Base-by-base conservation (phyloP, 2,113 vertebrate genomes). In the Xenopus borealis region DNA sequence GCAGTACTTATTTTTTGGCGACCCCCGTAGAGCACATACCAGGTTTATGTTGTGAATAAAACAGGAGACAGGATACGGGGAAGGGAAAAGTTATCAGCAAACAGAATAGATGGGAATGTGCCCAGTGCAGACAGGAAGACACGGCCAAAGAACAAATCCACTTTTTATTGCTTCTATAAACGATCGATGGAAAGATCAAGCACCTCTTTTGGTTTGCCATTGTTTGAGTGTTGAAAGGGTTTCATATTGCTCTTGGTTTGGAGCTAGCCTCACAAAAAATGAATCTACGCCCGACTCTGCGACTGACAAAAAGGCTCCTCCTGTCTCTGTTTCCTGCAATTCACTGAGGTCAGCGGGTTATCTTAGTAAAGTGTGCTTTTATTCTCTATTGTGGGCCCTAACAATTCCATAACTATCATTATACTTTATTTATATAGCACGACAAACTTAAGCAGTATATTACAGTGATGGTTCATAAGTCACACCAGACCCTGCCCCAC, bases 241-340 rank as follows among this genome's bases (percentile, higher is more conserved):
- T 64, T 9, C 55, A 33, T 17, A 18, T 14, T 55, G 53, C 19
- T 64, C 46, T 76, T 57, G 18, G 57, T 47, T 64, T 27, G 69
- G 40, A 30, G 33, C 12, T 30, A 19, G 16, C 8, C 20, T n/a
- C 13, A 27, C 14, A 52, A 46, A 44, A 1, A 27, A 44, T 27
- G 23, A 27, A 1, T 27, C 23, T 27, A 3, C 23, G n/a, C n/a
- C n/a, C 44, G 13, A 6, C 9, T 23, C 16, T 40, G 18, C 30
- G 20, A 23, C 23, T 64, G 10, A 3, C 9, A 44, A 44, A 70
- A 55, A 18, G 64, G 40, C 18, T 27, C 58, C 66, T 63, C 53
- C 19, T 46, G 59, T 64, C 17, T 77, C 67, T 68, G 62, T 70
- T 77, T 77, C 74, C 74, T 77, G 74, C 46, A 55, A 70, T 77